phyloP scores from a whole-genome alignment of 2,797 vertebrate genomes.

The Strix occidentalis region DNA sequence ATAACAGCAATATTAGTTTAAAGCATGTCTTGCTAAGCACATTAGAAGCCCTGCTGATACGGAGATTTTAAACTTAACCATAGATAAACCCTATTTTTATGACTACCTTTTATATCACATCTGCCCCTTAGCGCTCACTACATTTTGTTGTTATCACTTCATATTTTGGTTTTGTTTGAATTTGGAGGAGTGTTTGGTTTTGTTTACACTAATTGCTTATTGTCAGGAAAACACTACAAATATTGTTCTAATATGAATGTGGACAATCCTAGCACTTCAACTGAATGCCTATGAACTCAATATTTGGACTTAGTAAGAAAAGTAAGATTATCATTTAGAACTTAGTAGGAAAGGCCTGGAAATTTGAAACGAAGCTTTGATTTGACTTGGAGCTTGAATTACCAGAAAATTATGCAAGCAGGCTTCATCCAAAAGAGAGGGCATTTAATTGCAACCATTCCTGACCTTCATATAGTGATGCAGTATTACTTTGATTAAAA shows the following conservation, averaged over 20 bases:
- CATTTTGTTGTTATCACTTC: background rate
- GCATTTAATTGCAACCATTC: background rate
- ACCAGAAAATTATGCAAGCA: background rate
- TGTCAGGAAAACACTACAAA: background rate
- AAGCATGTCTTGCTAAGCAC: background rate
- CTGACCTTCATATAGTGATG: background rate
- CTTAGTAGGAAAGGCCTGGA: background rate
- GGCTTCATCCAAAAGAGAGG: fast-evolving
- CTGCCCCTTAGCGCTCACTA: background rate
- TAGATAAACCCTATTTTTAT: background rate
- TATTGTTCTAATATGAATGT: background rate
- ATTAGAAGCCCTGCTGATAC: background rate
- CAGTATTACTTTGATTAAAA: background rate
- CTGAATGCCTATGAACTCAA: background rate
- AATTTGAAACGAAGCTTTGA: background rate
- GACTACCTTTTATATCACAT: background rate
- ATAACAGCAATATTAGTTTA: background rate
- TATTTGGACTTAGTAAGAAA: background rate
- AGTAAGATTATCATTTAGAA: background rate
- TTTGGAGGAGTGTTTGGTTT: background rate
- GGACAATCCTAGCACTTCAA: background rate
- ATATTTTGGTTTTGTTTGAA: background rate
- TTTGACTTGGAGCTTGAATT: background rate
- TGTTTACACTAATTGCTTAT: background rate
- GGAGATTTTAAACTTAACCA: background rate